phyloP scores from a whole-genome alignment of 2,888 invertebrate species.

The Drosophila ezoana region DNA sequence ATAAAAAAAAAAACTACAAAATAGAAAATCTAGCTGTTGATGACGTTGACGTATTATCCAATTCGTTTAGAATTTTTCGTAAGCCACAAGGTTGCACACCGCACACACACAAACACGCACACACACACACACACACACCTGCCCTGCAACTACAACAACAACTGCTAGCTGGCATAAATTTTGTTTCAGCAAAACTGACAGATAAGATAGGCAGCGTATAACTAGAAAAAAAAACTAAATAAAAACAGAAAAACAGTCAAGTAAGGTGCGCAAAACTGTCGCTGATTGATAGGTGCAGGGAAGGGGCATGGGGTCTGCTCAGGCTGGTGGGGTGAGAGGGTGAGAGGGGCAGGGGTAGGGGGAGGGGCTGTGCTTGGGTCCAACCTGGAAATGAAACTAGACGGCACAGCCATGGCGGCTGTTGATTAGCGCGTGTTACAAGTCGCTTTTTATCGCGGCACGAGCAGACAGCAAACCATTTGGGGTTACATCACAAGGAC shows the following conservation, averaged over 20 bases:
- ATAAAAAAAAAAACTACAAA: conserved; percentile 51
- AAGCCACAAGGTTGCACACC: conserved; percentile 31
- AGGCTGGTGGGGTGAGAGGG: not conserved
- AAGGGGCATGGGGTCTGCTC: conserved; percentile 2
- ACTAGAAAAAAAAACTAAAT: conserved; percentile 37
- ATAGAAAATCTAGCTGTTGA: conserved; percentile 16
- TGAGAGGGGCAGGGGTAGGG: not conserved
- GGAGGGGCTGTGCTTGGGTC: conserved; percentile 13
- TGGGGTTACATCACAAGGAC: conserved; percentile 62
- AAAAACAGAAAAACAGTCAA: conserved; percentile 25
- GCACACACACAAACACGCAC: not conserved
- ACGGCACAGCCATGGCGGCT: conserved; percentile 19
- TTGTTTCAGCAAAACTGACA: conserved; percentile 68
- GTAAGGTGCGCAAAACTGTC: conserved; percentile 68
- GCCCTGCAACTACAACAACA: conserved; percentile 7
- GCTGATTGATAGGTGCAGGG: conserved; percentile 65
- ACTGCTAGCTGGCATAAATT: conserved; percentile 67
- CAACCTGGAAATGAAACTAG: conserved; percentile 22
- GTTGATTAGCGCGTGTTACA: conserved; percentile 77
- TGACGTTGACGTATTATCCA: conserved; percentile 67
- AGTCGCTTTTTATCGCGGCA: conserved; percentile 60
- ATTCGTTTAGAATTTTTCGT: conserved; percentile 50
- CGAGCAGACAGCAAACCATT: conserved; percentile 62
- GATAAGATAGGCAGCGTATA: conserved; percentile 60
- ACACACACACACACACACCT: conserved; percentile 2